phyloP scores from a whole-genome alignment of 2,797 vertebrate species.

The Helostoma temminkii region DNA sequence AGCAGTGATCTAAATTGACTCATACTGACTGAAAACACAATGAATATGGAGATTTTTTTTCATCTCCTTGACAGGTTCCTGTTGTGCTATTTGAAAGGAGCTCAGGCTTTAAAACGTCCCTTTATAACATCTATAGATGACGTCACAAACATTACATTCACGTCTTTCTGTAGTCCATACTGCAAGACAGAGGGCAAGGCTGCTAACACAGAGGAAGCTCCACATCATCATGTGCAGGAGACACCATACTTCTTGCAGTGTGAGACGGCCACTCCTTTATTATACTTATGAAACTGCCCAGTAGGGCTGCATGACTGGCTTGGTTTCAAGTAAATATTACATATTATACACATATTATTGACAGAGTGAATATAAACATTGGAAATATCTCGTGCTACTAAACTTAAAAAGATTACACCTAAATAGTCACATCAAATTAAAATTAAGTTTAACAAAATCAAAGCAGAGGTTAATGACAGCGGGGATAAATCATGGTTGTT shows the following conservation, averaged over 20 bases:
- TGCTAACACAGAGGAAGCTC: background rate
- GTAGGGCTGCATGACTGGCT: too few species aligned
- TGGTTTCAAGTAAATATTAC: too few species aligned
- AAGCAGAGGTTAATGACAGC: too few species aligned
- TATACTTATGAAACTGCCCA: too few species aligned
- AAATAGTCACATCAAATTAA: too few species aligned
- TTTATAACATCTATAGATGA: slow-evolving; percentile 11
- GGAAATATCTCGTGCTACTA: too few species aligned
- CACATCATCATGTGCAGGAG: background rate
- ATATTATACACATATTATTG: too few species aligned
- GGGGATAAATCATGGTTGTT: too few species aligned
- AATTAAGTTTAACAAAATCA: too few species aligned
- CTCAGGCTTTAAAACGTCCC: background rate
- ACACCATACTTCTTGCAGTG: background rate
- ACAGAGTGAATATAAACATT: too few species aligned
- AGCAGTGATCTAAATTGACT: slow-evolving; percentile 29
- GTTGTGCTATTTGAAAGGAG: slow-evolving; percentile 29
- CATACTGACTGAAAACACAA: slow-evolving; percentile 23
- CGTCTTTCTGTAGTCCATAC: background rate
- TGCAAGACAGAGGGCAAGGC: background rate
- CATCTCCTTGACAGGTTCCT: slow-evolving; percentile 25
- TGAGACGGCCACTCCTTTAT: background rate
- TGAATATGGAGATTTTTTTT: slow-evolving; percentile 27
- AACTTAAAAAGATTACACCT: too few species aligned
- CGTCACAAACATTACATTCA: background rate